Conservation (phyloP, 2,888 invertebrate species). For the Pyralis farinalis region DNA sequence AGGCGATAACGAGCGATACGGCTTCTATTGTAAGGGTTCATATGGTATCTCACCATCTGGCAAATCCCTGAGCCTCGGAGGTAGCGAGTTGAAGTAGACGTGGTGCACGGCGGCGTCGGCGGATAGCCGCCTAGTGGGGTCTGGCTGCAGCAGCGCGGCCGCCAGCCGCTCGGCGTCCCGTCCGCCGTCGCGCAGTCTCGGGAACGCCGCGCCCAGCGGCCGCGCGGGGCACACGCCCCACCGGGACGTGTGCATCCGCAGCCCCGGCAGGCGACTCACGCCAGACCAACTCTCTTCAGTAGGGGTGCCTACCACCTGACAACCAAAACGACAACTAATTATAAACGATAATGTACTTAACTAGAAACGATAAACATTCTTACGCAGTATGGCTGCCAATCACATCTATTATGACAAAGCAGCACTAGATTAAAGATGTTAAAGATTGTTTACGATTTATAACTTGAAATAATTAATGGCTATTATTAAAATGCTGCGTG, state of each 20-base stretch:
- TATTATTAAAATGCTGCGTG: too few species aligned
- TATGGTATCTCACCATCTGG: conserved; percentile 97
- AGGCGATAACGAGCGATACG: too few species aligned
- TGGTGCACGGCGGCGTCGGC: conserved; percentile 94
- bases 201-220: conserved; percentile 92
- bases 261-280: conserved; percentile 92
- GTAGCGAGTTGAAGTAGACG: conserved; percentile 94
- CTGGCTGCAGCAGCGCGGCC: conserved; percentile 90
- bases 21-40: too few species aligned
- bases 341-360: too few species aligned
- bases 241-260: conserved; percentile 84
- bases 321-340: too few species aligned
- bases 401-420: too few species aligned
- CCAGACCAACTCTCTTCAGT: conserved; percentile 96
- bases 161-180: conserved; percentile 94
- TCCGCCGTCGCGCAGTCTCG: conserved; percentile 93
- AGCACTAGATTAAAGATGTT: too few species aligned
- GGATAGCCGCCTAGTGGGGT: conserved; percentile 92
- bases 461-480: too few species aligned
- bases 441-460: too few species aligned
- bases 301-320: conserved; percentile 96
- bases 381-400: too few species aligned
- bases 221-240: conserved; percentile 86
- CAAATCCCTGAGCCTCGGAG: conserved; percentile 93
- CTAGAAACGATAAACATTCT: too few species aligned